Percentiles rank a stretch among this genome's conserved stretches.
phyloP scores from a whole-genome alignment of 2,888 invertebrate species.

The Copidosoma aretas region DNA sequence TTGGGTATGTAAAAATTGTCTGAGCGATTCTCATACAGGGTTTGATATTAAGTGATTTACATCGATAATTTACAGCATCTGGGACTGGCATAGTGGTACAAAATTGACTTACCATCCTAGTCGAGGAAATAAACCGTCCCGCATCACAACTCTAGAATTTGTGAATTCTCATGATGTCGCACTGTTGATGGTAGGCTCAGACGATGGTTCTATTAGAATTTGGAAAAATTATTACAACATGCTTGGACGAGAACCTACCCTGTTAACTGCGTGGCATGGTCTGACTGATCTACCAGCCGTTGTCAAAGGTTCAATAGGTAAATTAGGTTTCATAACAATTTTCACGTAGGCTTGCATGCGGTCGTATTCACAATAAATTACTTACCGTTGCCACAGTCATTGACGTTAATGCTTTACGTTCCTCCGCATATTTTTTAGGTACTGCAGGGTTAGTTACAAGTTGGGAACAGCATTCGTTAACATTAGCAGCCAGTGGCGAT shows the following conservation, averaged over 20 bases:
- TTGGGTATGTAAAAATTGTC: constrained; percentile 67
- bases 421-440: constrained; percentile 45
- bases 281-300: constrained; percentile 70
- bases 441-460: constrained; percentile 76
- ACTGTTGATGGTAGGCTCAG: constrained; percentile 77
- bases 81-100: constrained; percentile 82
- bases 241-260: constrained; percentile 57
- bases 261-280: constrained; percentile 85
- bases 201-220: constrained; percentile 79
- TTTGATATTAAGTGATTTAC: neutral
- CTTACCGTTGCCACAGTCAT: neutral
- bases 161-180: constrained; percentile 85
- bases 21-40: no score
- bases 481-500: constrained; percentile 82
- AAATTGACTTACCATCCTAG: constrained; percentile 72
- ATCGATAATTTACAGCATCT: constrained; percentile 67
- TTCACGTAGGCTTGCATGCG: neutral
- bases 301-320: constrained; percentile 60
- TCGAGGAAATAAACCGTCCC: constrained; percentile 64
- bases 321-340: neutral
- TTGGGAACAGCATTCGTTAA: constrained; percentile 83
- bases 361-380: neutral
- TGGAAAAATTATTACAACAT: constrained; percentile 66
- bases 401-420: no score
- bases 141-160: constrained; percentile 84